A percentile compares a stretch with the other conserved stretches of the same genome.
These are phyloP conservation scores for Apodemia mormo DNA, from an alignment of 2,888 invertebrate species.

Conservation along the genomic window DNA sequence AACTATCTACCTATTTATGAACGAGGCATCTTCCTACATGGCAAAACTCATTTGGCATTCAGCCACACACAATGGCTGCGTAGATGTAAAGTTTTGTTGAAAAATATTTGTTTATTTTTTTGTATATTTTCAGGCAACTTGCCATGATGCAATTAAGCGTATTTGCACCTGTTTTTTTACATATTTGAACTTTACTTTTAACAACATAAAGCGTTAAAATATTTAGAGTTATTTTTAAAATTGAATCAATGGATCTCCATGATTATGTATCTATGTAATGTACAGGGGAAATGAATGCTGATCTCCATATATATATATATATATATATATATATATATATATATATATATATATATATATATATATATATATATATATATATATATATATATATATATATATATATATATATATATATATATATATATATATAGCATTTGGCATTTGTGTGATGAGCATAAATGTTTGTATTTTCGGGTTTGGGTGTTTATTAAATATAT, in stretches of 20 bases:
- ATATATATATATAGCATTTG: too few species aligned
- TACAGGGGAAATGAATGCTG: too few species aligned
- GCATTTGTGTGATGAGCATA: too few species aligned
- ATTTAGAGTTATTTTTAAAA: background rate
- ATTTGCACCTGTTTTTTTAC: constrained; percentile 18
- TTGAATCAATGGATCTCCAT: background rate
- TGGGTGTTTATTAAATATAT: too few species aligned
- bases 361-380: too few species aligned
- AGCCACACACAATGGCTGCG: constrained; percentile 72
- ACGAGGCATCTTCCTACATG: constrained; percentile 47
- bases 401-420: too few species aligned
- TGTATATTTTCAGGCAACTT: constrained; percentile 49
- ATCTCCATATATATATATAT: too few species aligned
- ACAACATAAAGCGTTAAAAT: constrained; percentile 30
- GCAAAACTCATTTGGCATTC: constrained; percentile 80
- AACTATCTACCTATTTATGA: constrained; percentile 14
- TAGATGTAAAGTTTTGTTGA: constrained; percentile 66
- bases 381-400: too few species aligned
- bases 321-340: too few species aligned
- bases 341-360: too few species aligned
- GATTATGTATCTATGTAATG: too few species aligned
- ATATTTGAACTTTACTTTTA: constrained; percentile 28
- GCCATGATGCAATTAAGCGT: constrained; percentile 54
- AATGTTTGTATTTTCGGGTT: too few species aligned
- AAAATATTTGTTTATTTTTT: constrained; percentile 64